Base-by-base conservation (phyloP, 2,797 vertebrate species). In the Acanthornis magna region DNA sequence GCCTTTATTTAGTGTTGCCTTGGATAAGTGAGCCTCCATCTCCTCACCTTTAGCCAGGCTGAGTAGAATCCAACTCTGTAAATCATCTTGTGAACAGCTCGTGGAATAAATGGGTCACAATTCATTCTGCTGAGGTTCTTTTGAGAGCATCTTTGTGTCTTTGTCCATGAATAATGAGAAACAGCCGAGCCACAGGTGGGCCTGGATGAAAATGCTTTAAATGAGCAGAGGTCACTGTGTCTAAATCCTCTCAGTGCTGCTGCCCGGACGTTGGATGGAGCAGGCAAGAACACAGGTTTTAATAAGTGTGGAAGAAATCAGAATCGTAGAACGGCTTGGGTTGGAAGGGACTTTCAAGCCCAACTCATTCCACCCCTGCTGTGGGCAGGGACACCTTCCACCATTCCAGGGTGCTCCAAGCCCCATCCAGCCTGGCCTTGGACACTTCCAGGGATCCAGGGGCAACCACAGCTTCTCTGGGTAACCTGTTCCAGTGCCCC, bases 11-110 rank as follows among this genome's bases (percentile, higher is more conserved):
- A 93, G 43, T 54, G 68, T 25, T 68, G 62, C 29, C 38, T 61
- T 5, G 13, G 34, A 54, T 38, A 91, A 89, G 67, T 38, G 21
- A 87, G 63, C 16, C 55, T 89, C 38, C 21, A 62, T 55, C 34
- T 70, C 60, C 53, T 38, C 50, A 89, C 50, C 58, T 75, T 78
- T 73, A 82, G 62, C 45, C 51, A 62, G 75, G 30, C 48, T 62
- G 38, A 78, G 74, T 72, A 68, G 38, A 91, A 78, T 72, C 40
- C 77, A 81, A 70, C 29, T 82, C 87, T 57, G 30, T 83, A 95
- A 96, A 95, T 95, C 85, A 87, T 40, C 34, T 40, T 70, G 55
- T 54, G 78, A 95, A 13, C 32, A 48, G 42, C 21, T 65, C 1
- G 0, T 36, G 42, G 45, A 91, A 73, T 38, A 58, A 82, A 89